Evolutionary conservation across 2,113 vertebrate genomes (phyloP).

Genomic region (Vulpes lagopus): DNA sequence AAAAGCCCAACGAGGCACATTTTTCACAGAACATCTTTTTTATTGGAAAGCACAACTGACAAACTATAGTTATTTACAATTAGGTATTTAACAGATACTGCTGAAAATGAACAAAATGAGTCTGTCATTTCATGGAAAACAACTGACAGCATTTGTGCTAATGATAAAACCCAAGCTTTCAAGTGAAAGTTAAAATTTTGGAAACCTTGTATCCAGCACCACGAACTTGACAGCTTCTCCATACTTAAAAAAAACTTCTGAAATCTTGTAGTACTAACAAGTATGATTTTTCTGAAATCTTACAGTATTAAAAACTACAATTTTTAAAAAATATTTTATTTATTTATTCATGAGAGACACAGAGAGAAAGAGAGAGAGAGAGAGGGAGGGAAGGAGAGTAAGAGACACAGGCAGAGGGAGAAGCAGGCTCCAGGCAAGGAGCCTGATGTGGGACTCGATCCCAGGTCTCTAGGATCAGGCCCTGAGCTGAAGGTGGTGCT

Average conservation of each 20-base stretch:
- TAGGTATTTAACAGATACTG: slow-evolving; percentile 44
- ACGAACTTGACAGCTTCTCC: background rate
- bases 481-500: no score
- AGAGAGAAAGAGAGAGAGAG: no score
- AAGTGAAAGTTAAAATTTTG: slow-evolving; percentile 45
- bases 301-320: no score
- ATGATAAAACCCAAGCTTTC: slow-evolving; percentile 30
- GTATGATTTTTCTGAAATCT: background rate
- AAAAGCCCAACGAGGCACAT: background rate
- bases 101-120: slow-evolving; percentile 16
- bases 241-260: background rate
- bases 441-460: no score
- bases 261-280: slow-evolving; percentile 2
- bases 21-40: background rate
- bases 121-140: slow-evolving; percentile 40
- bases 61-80: slow-evolving; percentile 19
- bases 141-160: background rate
- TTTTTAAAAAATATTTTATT: no score
- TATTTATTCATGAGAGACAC: no score
- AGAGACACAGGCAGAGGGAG: no score
- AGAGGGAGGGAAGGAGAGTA: no score
- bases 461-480: no score
- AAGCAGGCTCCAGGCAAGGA: no score
- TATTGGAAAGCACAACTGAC: slow-evolving; percentile 33
- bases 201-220: background rate